A percentile compares a stretch with the other conserved stretches of the same genome.
Conservation (phyloP, 1,140 invertebrate genomes). For the Leptonema lineaticorne region DNA sequence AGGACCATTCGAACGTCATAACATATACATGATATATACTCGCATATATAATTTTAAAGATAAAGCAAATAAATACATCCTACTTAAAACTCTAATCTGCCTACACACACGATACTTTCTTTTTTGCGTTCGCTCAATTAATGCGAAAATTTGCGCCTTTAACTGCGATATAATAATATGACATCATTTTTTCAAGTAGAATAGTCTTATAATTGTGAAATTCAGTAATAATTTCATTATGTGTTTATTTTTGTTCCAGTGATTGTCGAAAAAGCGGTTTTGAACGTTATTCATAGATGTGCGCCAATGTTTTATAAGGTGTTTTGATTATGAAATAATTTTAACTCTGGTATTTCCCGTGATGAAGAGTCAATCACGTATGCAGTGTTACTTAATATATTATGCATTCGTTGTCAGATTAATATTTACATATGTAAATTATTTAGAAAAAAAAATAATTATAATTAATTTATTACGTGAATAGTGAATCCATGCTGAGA, state of each 20-base stretch:
- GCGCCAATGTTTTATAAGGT: no score
- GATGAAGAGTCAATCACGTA: no score
- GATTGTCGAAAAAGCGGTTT: no score
- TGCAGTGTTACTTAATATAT: no score
- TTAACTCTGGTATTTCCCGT: no score
- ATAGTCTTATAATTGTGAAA: background rate
- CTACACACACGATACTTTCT: constrained; percentile 23
- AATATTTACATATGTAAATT: no score
- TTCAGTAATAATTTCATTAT: background rate
- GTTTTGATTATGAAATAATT: no score
- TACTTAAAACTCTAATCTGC: constrained; percentile 1
- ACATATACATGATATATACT: no score
- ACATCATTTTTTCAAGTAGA: background rate
- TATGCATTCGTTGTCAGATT: no score
- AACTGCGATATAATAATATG: background rate
- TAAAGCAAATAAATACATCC: background rate
- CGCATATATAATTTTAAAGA: no score
- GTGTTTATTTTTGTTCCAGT: no score
- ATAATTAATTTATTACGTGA: constrained; percentile 62
- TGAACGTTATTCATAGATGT: no score
- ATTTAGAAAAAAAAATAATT: background rate
- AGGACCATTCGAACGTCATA: background rate
- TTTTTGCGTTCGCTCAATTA: constrained; percentile 4
- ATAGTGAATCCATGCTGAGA: constrained; percentile 63
- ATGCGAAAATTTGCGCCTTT: constrained; percentile 1